phyloP scores from a whole-genome alignment of 2,888 invertebrate genomes.

The Athrips mouffetella region DNA sequence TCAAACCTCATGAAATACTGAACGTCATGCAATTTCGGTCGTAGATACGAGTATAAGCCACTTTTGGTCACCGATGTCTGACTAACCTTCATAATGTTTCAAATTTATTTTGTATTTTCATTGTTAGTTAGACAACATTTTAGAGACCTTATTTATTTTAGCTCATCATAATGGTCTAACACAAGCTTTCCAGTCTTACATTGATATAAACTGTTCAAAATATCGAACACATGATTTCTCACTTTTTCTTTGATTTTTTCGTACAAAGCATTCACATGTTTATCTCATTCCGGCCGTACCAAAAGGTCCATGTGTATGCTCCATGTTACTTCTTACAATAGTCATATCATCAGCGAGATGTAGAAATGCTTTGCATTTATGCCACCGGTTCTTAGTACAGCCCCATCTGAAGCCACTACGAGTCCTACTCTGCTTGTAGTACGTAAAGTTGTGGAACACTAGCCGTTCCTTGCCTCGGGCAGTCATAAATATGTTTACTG shows the following conservation, averaged over 20 bases:
- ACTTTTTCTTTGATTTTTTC: no score
- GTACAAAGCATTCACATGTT: background rate
- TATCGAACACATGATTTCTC: no score
- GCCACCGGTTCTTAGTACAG: conserved; percentile 71
- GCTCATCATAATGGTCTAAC: no score
- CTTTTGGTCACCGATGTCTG: background rate
- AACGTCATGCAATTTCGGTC: background rate
- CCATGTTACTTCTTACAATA: conserved; percentile 64
- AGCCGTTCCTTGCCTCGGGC: conserved; percentile 64
- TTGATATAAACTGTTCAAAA: no score
- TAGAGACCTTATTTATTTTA: no score
- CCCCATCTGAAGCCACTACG: conserved; percentile 67
- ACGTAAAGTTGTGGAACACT: conserved; percentile 60
- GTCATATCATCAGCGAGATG: conserved; percentile 67
- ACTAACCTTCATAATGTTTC: no score
- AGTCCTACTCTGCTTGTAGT: conserved; percentile 67
- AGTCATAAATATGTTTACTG: conserved; percentile 76
- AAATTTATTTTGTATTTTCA: background rate
- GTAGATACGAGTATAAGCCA: background rate
- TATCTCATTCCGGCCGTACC: conserved; percentile 17
- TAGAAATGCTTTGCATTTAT: conserved; percentile 63
- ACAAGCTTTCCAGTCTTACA: no score
- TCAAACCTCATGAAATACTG: no score
- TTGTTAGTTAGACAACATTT: background rate
- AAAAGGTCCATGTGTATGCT: conserved; percentile 62